Percentiles rank a stretch among this genome's conserved stretches.
phyloP scores from a whole-genome alignment of 2,888 invertebrate species.

The Stenichneumon culpator region DNA sequence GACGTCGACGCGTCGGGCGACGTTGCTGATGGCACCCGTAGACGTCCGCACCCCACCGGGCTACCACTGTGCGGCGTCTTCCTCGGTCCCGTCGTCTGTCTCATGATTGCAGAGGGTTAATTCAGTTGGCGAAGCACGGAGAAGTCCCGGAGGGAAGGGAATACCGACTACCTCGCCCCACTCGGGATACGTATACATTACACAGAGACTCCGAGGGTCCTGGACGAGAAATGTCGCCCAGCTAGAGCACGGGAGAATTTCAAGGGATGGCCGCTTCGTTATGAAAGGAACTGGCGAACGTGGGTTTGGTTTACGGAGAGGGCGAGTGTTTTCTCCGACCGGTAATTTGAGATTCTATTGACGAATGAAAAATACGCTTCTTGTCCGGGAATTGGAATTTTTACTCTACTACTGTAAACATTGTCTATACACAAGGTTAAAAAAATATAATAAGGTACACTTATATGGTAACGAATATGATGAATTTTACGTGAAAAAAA shows the following conservation, averaged over 20 bases:
- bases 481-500: not conserved
- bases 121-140: slow-evolving; percentile 72
- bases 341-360: slow-evolving; percentile 8
- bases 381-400: not conserved
- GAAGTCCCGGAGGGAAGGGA: slow-evolving; percentile 47
- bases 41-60: slow-evolving; percentile 24
- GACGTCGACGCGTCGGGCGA: slow-evolving; percentile 38
- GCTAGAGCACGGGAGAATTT: not conserved
- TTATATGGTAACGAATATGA: not conserved
- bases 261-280: slow-evolving; percentile 25
- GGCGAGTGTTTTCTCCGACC: not conserved
- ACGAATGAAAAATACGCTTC: not conserved
- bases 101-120: slow-evolving; percentile 76
- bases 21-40: slow-evolving; percentile 39
- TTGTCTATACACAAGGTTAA: not conserved
- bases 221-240: slow-evolving; percentile 11
- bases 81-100: slow-evolving; percentile 69
- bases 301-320: not conserved
- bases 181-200: slow-evolving; percentile 13
- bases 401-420: not conserved
- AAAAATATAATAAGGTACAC: not conserved
- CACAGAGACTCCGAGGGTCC: slow-evolving; percentile 7
- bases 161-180: slow-evolving; percentile 29
- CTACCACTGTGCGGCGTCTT: slow-evolving; percentile 10
- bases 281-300: slow-evolving; percentile 27